Percentiles rank a stretch among this genome's conserved stretches.
Conservation (phyloP, 2,888 invertebrate genomes). For the Tachina grossa region DNA sequence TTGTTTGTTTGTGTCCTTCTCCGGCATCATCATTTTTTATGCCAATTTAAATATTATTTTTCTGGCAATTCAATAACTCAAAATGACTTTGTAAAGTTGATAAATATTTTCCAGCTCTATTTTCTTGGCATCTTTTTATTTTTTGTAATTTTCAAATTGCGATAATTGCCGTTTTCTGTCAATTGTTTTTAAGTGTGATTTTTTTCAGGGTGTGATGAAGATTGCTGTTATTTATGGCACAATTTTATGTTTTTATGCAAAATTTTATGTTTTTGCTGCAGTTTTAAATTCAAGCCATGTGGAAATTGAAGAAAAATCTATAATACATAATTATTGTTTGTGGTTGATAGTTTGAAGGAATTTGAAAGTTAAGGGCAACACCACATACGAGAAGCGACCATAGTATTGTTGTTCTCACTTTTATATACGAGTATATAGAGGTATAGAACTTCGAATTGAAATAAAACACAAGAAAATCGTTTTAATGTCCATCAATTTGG, state of each 20-base stretch:
- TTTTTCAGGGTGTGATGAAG: constrained; percentile 11
- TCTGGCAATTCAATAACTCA: constrained; percentile 14
- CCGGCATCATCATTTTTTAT: constrained; percentile 12
- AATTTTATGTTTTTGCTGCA: constrained; percentile 4
- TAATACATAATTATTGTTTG: constrained; percentile 4
- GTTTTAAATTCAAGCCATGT: background rate
- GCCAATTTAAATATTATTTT: constrained; percentile 46
- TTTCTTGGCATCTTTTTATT: constrained; percentile 29
- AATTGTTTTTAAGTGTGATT: constrained; percentile 38
- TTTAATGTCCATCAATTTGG: too few species aligned
- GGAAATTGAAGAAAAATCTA: background rate
- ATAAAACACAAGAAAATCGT: too few species aligned
- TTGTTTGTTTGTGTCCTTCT: background rate
- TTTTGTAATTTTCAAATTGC: constrained; percentile 7
- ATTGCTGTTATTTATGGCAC: background rate
- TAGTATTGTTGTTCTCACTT: too few species aligned
- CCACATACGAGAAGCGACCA: background rate
- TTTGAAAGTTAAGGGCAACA: background rate
- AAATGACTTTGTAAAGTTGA: constrained; percentile 45
- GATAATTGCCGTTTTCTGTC: constrained; percentile 54
- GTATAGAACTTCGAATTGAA: too few species aligned
- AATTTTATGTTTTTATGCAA: constrained; percentile 21
- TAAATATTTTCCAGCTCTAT: constrained; percentile 26
- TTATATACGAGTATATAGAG: too few species aligned
- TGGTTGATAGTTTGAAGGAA: background rate